Base-by-base conservation (phyloP, 64 coral and sea anemone species). In the Actinia equina region DNA sequence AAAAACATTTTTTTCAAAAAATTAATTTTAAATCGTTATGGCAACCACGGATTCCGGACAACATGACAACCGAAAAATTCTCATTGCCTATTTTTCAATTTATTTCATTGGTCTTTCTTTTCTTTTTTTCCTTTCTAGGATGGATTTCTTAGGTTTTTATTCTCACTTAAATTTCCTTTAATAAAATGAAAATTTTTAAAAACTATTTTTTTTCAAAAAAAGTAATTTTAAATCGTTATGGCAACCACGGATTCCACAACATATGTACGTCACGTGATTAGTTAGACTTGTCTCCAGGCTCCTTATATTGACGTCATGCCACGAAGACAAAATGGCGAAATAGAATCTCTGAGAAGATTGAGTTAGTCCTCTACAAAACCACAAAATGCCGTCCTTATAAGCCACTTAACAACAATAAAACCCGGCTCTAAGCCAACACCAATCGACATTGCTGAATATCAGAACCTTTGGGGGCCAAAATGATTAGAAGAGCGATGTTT, bases 281-380 rank as follows among this genome's bases (percentile, higher is more conserved):
- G 41, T 74, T 1, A 81, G 55, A 81, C 45, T 85, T 14, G 85
- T 45, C 79, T 45, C 90, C 90, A 92, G 90, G 86, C 90, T 85
- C 64, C 88, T 84, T 17, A 37, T 37, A 86, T 82, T 87, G 86
- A 82, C 84, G 74, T 92, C 77, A 65, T 92, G 90, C 90, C 90
- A 92, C 90, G 90, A 87, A 87, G 18, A 86, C 90, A 87, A 83
- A 77, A 83, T 77, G 84, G 37, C 18, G 46, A 87, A 83, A 86
- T 87, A 77, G 79, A 78, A 83, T 87, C 58, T 25, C 15, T 79
- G 49, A 87, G 76, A 82, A 87, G 18, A 84, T 51, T 5, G 12
- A 84, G 54, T 4, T 53, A 17, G 26, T 79, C 11, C 19, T 74
- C 51, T 14, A 77, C 30, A 45, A 81, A 59, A 19, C 41, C 53